These are phyloP conservation scores for Cylindroiulus punctatus DNA, from an alignment of 2,888 invertebrate species.

Conservation along the genomic window DNA sequence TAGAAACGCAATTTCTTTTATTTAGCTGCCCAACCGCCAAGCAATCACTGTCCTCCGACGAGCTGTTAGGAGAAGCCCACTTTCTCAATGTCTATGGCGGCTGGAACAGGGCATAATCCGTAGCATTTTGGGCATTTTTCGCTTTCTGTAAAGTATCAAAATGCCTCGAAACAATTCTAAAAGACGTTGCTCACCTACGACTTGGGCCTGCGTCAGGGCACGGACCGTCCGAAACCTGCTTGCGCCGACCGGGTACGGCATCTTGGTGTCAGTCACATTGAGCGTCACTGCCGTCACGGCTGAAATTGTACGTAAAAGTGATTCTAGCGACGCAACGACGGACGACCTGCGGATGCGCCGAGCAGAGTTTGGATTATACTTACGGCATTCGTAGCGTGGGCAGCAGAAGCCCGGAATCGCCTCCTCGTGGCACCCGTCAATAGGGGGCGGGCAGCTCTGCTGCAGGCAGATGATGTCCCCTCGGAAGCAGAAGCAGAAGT, in stretches of 20 bases:
- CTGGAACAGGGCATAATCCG: no score
- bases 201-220: conserved; percentile 52
- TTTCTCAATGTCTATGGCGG: no score
- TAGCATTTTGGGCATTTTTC: no score
- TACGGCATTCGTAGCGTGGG: conserved; percentile 88
- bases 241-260: conserved; percentile 59
- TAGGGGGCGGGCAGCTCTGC: conserved; percentile 94
- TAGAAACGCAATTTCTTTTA: no score
- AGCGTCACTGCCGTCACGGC: conserved; percentile 72
- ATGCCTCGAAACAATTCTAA: no score
- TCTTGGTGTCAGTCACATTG: conserved; percentile 61
- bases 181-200: conserved; percentile 55
- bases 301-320: no score
- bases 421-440: conserved; percentile 90
- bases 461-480: conserved; percentile 94
- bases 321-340: not conserved
- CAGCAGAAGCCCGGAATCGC: conserved; percentile 94
- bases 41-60: no score
- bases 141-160: no score
- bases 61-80: no score
- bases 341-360: not conserved
- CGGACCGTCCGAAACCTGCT: conserved; percentile 56
- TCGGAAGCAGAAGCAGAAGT: conserved; percentile 96
- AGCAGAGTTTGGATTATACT: conserved; percentile 56
- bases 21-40: no score